Base-by-base conservation (phyloP, 2,797 vertebrate species). In the Leptodactylus fallax region DNA sequence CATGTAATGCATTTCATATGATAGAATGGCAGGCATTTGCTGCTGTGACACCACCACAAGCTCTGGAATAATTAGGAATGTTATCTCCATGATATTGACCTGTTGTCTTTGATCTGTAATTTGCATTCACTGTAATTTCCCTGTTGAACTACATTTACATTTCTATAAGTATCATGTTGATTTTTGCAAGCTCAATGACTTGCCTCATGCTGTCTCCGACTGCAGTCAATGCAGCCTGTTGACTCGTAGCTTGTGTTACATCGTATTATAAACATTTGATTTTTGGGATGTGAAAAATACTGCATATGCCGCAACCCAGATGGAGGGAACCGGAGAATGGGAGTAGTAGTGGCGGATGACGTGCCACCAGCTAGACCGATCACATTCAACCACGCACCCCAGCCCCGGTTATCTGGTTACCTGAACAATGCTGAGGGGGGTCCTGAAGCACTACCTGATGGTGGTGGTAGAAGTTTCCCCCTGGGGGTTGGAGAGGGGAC, bases 161-260 rank as follows among this genome's bases (percentile, higher is more conserved):
- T 49, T 74, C 45, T 74, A 74, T 74, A 74, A 6, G 71, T 74
- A 51, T 74, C 45, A 74, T 49, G 71, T 74, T 74, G 71, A 74
- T 74, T 12, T 74, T 51, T 74, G 45, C 45, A 74, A 49, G 45
- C 47, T 74, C 47, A 72, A 12, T 72, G 17, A 72, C 45, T 72
- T 21, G 71, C 45, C 71, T 6, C 71, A 21, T 6, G 19, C 45
- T 74, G 45, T 74, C 36, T 9, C 27, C 0, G 45, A 47, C 9
- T 49, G 45, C 19, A 21, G 71, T 4, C 17, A 21, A 49, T 6
- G 17, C 36, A 45, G 27, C 16, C 27, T 72, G 65, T 2, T 71
- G 67, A 45, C 45, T 71, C 36, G 7, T 21, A 17, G 27, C 36
- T 9, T 2, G 11, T 12, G 12, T 6, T 69, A 69, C 65, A 69